Evolutionary conservation across 1,140 invertebrate genomes (phyloP).

Genomic region (Druon quercuslanigerum): DNA sequence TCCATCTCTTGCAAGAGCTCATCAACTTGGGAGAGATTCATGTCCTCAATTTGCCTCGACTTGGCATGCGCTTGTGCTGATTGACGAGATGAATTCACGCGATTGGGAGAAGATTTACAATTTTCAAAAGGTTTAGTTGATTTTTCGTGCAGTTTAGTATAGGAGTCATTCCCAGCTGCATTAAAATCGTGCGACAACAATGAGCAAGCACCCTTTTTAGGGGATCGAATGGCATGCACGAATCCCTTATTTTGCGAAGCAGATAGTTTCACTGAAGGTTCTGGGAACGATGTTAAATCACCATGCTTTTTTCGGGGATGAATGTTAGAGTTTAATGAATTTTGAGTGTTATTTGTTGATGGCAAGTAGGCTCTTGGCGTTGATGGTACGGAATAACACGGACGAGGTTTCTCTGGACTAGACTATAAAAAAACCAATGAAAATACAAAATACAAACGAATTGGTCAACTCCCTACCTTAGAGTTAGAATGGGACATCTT

Average conservation of each 20-base stretch:
- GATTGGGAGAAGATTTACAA: conserved; percentile 44
- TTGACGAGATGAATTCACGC: conserved; percentile 53
- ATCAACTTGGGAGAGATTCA: conserved; percentile 72
- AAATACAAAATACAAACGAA: too few relatives aligned
- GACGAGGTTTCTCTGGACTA: conserved; percentile 56
- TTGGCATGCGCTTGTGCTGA: conserved; percentile 42
- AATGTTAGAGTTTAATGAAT: conserved; percentile 50
- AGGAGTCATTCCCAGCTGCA: conserved; percentile 42
- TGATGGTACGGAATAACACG: conserved; percentile 61
- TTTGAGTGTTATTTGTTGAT: conserved; percentile 37
- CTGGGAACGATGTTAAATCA: conserved; percentile 54
- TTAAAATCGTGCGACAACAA: conserved; percentile 41
- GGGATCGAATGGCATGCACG: conserved; percentile 57
- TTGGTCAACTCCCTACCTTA: too few relatives aligned
- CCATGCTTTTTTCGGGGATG: conserved; percentile 60
- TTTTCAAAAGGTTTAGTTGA: conserved; percentile 38
- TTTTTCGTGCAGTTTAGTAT: conserved; percentile 41
- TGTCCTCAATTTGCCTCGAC: conserved; percentile 58
- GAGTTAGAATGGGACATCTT: too few relatives aligned
- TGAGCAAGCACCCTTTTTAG: conserved; percentile 44
- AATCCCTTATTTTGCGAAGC: conserved; percentile 50
- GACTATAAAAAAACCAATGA: too few relatives aligned
- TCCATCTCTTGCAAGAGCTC: conserved; percentile 72
- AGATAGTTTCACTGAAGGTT: conserved; percentile 46
- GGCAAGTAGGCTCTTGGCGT: conserved; percentile 57